Evolutionary conservation across 2,797 vertebrate species (phyloP).

Genomic region (Enteromius afrohamiltoni): DNA sequence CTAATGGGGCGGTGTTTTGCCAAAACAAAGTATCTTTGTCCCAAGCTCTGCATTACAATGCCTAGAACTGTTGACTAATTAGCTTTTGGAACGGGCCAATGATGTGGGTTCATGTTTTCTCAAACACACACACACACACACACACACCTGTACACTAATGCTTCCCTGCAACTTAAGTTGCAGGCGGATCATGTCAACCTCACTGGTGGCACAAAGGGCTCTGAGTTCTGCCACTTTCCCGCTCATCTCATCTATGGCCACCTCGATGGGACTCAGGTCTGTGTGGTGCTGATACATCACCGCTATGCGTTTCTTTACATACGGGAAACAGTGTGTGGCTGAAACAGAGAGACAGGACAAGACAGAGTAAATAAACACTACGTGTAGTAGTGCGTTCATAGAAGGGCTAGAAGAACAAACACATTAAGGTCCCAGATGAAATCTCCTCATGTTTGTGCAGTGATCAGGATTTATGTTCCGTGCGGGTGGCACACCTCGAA

Average conservation of each 20-base stretch:
- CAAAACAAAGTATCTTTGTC: background rate
- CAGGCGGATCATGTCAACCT: conserved; percentile 97
- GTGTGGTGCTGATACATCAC: conserved; percentile 98
- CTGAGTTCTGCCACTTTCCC: conserved; percentile 90
- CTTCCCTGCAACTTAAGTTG: conserved; percentile 96
- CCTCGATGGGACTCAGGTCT: conserved; percentile 96
- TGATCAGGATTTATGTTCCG: conserved; percentile 7
- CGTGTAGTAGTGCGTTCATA: background rate
- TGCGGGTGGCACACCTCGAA: background rate
- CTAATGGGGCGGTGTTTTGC: background rate
- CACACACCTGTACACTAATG: conserved; percentile 86
- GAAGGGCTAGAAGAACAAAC: conserved; percentile 13
- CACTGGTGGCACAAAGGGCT: conserved; percentile 86
- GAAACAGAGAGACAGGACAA: conserved; percentile 29
- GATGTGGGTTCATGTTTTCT: background rate
- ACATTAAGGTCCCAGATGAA: conserved; percentile 19
- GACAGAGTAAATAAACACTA: background rate
- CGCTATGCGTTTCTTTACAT: conserved; percentile 95
- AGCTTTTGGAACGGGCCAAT: background rate
- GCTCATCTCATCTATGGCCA: conserved; percentile 98
- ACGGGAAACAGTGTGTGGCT: conserved; percentile 97
- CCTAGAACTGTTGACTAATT: background rate
- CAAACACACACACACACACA: background rate
- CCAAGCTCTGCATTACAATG: background rate
- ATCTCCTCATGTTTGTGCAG: conserved; percentile 10